phyloP scores from a whole-genome alignment of 2,113 vertebrate species.

The Cacatua alba region DNA sequence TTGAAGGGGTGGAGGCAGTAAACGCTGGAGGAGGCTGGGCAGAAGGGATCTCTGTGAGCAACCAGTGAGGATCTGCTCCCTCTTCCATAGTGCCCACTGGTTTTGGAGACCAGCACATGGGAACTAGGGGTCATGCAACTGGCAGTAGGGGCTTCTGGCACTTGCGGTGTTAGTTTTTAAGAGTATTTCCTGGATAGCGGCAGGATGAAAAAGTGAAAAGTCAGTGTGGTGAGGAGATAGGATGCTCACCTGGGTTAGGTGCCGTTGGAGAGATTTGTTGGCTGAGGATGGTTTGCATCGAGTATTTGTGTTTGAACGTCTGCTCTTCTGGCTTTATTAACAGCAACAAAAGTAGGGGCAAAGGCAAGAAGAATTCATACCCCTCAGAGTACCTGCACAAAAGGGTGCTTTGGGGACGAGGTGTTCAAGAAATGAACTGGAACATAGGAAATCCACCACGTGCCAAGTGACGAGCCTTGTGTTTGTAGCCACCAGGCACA shows the following conservation, averaged over 20 bases:
- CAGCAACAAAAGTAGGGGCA: background rate
- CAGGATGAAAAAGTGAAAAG: background rate
- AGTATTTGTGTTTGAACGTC: background rate
- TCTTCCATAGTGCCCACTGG: background rate
- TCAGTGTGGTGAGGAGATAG: background rate
- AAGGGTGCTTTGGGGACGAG: background rate
- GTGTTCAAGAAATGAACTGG: background rate
- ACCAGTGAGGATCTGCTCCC: background rate
- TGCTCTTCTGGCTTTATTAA: background rate
- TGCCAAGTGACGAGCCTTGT: background rate
- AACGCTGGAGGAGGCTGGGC: background rate
- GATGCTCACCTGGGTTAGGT: background rate
- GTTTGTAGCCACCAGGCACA: background rate
- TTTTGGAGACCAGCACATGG: background rate
- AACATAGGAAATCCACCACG: background rate
- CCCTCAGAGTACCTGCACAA: background rate
- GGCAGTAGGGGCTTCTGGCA: background rate
- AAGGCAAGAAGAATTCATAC: background rate
- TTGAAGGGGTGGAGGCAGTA: background rate
- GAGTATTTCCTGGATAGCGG: background rate
- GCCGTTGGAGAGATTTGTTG: background rate
- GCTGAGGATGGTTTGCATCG: background rate
- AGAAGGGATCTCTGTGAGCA: background rate
- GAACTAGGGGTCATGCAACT: background rate
- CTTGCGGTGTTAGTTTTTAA: background rate